Evolutionary conservation across 2,113 vertebrate genomes (phyloP).

Genomic region (Octodon degus): DNA sequence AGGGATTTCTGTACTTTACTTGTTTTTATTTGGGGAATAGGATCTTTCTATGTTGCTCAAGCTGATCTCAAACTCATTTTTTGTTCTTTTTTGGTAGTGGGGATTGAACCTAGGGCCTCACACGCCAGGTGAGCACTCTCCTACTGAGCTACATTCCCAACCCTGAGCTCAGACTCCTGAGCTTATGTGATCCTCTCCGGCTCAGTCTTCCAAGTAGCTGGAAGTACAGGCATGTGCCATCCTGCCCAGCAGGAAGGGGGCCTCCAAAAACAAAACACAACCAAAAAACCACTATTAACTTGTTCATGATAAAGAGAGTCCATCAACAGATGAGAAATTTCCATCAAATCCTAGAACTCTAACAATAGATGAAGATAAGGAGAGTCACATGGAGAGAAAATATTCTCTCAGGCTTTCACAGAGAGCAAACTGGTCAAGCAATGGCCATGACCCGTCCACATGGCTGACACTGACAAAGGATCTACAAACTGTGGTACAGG

Average conservation of each 20-base stretch:
- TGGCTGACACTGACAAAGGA: no score
- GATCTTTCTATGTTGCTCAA: background rate
- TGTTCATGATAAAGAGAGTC: background rate
- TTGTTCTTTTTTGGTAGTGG: background rate
- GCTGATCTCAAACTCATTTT: background rate
- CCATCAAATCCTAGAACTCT: constrained; percentile 13
- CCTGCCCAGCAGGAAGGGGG: background rate
- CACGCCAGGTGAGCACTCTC: background rate
- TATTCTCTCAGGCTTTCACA: no score
- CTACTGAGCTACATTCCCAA: background rate
- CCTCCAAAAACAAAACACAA: background rate
- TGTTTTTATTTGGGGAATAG: background rate
- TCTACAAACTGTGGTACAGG: no score
- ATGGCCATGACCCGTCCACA: no score
- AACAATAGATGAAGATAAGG: background rate
- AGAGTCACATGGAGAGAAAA: no score
- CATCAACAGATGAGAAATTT: background rate
- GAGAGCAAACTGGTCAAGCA: no score
- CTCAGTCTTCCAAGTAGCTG: background rate
- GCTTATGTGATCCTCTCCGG: background rate
- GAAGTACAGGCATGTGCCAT: background rate
- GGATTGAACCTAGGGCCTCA: background rate
- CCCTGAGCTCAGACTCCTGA: background rate
- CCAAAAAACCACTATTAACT: background rate
- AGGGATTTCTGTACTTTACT: background rate